These are phyloP conservation scores for Malaclemys terrapin DNA, from an alignment of 2,113 vertebrate genomes.

Conservation along the genomic window DNA sequence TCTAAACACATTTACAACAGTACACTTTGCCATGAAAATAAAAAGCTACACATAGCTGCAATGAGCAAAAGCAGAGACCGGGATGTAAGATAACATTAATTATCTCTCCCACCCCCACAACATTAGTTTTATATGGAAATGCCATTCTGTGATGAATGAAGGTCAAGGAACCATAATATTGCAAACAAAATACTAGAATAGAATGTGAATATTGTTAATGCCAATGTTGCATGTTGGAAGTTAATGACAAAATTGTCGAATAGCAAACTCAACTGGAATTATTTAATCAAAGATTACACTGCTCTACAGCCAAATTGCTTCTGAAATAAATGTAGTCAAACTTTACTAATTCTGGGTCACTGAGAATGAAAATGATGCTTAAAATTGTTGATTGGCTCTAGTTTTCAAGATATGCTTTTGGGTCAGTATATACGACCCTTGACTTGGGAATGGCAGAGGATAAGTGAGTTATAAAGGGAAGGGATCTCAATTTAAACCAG, in stretches of 20 bases:
- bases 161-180: not conserved
- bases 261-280: too few species aligned
- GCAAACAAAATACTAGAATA: accelerated
- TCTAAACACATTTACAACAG: not conserved
- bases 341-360: too few species aligned
- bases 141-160: not conserved
- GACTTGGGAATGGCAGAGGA: too few species aligned
- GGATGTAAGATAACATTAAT: not conserved
- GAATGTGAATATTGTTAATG: not conserved
- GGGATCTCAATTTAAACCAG: too few species aligned
- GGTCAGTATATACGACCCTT: too few species aligned
- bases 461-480: too few species aligned
- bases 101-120: not conserved
- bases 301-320: too few species aligned
- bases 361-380: too few species aligned
- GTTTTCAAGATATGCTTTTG: too few species aligned
- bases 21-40: not conserved
- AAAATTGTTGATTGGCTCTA: too few species aligned
- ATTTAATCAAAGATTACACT: too few species aligned
- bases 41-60: not conserved
- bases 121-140: not conserved
- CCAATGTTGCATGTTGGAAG: not conserved
- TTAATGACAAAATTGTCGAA: not conserved
- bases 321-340: too few species aligned
- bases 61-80: not conserved